Evolutionary conservation across 2,797 vertebrate genomes (phyloP).

Genomic region (Pantherophis vulpinus): DNA sequence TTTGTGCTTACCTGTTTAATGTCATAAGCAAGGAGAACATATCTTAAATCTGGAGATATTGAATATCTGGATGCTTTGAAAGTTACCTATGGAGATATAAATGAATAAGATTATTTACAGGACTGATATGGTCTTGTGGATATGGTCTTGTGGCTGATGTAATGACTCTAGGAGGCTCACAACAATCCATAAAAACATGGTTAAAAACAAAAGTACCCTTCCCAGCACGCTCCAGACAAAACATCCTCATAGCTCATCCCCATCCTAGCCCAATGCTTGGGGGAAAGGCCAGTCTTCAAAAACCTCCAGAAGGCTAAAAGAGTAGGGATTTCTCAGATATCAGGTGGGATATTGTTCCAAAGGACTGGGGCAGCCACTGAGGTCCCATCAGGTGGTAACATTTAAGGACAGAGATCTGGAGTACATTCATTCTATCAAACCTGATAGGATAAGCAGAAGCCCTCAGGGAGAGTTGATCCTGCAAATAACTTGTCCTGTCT

Average conservation of each 20-base stretch:
- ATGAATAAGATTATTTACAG: not conserved
- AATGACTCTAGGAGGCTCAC: not conserved
- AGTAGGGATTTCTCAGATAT: not conserved
- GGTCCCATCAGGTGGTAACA: not conserved
- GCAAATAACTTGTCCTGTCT: not conserved
- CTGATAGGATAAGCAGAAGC: not conserved
- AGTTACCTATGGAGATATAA: slow-evolving; percentile 76
- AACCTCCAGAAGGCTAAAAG: not conserved
- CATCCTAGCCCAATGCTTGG: not conserved
- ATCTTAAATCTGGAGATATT: slow-evolving; percentile 92
- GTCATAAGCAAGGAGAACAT: slow-evolving; percentile 93
- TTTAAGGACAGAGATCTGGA: not conserved
- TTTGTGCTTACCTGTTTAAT: slow-evolving; percentile 85
- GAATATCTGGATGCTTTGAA: slow-evolving; percentile 93
- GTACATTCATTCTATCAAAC: not conserved
- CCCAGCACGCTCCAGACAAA: not conserved
- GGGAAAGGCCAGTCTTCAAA: not conserved
- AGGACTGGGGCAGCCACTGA: not conserved
- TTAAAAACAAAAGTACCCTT: not conserved
- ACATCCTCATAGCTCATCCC: not conserved
- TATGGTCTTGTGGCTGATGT: not conserved
- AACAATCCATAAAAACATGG: not conserved
- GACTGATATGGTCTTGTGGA: not conserved
- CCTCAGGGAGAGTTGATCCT: not conserved
- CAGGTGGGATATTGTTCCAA: not conserved